Percentiles rank a stretch among this genome's conserved stretches.
Evolutionary conservation across 2,888 invertebrate species (phyloP).

Genomic region (Cancer borealis): DNA sequence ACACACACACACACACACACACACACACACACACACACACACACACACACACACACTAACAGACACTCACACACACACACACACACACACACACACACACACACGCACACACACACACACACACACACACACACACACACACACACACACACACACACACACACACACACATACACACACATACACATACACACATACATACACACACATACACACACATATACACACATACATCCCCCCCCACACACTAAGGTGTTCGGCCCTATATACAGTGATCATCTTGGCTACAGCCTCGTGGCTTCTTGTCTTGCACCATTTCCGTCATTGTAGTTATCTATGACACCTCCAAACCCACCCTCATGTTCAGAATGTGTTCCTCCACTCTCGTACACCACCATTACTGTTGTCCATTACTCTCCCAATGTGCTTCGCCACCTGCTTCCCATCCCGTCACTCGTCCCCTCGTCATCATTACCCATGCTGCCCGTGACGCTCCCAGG

Average conservation of each 20-base stretch:
- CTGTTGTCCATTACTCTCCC: conserved; percentile 54
- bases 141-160: not conserved
- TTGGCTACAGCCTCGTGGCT: not conserved
- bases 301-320: not conserved
- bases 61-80: not conserved
- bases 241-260: not conserved
- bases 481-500: not conserved
- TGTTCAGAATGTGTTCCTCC: not conserved
- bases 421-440: conserved; percentile 12
- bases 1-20: conserved; percentile 46
- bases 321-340: not conserved
- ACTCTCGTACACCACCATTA: not conserved
- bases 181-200: not conserved
- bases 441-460: not conserved
- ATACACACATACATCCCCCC: not conserved
- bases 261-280: not conserved
- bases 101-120: no score
- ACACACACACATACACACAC: not conserved
- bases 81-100: no score
- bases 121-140: no score
- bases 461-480: not conserved
- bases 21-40: conserved; percentile 57
- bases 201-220: conserved; percentile 23
- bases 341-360: not conserved
- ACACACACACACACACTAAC: conserved; percentile 49